Percentiles rank a stretch among this genome's conserved stretches.
Evolutionary conservation across 64 coral and sea anemone species (phyloP).

Genomic region (Astreopora myriophthalma): DNA sequence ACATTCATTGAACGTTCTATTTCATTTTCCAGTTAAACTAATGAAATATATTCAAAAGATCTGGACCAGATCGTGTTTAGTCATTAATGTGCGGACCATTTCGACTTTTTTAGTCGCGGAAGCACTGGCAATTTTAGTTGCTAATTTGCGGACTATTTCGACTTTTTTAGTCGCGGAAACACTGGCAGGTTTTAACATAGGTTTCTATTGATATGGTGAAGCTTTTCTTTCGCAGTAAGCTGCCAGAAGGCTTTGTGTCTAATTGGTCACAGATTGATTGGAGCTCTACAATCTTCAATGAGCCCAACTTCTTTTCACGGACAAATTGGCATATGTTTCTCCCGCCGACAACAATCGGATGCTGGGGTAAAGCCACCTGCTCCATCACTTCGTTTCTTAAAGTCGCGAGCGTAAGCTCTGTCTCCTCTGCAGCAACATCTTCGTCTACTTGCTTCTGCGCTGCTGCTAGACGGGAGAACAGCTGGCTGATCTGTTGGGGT

Average conservation of each 20-base stretch:
- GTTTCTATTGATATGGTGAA: not conserved
- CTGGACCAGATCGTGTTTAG: too few species aligned
- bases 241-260: not conserved
- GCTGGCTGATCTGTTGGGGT: not conserved
- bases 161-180: not conserved
- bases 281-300: not conserved
- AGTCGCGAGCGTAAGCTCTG: not conserved
- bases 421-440: not conserved
- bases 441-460: not conserved
- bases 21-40: too few species aligned
- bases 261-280: not conserved
- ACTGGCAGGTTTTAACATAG: not conserved
- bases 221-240: not conserved
- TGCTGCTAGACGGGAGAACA: constrained; percentile 6
- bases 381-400: not conserved
- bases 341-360: not conserved
- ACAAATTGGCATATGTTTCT: constrained; percentile 21
- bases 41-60: too few species aligned
- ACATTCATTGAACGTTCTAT: too few species aligned
- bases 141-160: too few species aligned
- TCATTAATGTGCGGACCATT: too few species aligned
- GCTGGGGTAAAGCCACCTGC: not conserved
- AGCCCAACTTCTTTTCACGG: not conserved
- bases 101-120: too few species aligned
- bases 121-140: too few species aligned